phyloP scores from a whole-genome alignment of 2,888 invertebrate species.

The Pseudococcus longispinus region DNA sequence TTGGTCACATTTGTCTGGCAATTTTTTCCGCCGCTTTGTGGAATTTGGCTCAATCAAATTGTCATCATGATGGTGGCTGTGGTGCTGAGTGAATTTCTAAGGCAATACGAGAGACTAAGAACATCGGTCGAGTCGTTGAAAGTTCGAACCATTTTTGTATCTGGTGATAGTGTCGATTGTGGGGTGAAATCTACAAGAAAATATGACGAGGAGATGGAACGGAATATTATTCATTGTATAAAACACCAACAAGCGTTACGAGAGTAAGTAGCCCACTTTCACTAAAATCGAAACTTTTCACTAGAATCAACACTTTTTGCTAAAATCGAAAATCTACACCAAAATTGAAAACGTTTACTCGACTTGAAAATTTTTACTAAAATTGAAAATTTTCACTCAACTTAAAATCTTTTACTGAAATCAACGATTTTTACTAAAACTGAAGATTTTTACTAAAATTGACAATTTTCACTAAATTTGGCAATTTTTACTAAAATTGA shows the following conservation, averaged over 20 bases:
- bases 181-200: not conserved
- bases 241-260: not conserved
- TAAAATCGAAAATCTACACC: too few species aligned
- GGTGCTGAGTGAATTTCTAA: not conserved
- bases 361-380: too few species aligned
- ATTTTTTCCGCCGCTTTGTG: not conserved
- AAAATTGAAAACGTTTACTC: too few species aligned
- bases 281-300: too few species aligned
- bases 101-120: not conserved
- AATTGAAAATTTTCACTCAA: too few species aligned
- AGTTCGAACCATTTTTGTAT: not conserved
- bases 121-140: not conserved
- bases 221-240: constrained; percentile 15
- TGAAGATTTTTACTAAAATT: too few species aligned
- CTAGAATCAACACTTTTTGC: too few species aligned
- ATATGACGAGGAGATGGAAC: not conserved
- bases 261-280: not conserved
- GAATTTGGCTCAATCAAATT: not conserved
- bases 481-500: too few species aligned
- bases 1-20: not conserved
- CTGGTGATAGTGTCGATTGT: too few species aligned
- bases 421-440: too few species aligned
- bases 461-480: too few species aligned
- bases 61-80: not conserved
- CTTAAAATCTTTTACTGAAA: too few species aligned